These are phyloP conservation scores for Steinernema carpocapsae DNA, from an alignment of 2,888 invertebrate genomes.

Conservation along the genomic window DNA sequence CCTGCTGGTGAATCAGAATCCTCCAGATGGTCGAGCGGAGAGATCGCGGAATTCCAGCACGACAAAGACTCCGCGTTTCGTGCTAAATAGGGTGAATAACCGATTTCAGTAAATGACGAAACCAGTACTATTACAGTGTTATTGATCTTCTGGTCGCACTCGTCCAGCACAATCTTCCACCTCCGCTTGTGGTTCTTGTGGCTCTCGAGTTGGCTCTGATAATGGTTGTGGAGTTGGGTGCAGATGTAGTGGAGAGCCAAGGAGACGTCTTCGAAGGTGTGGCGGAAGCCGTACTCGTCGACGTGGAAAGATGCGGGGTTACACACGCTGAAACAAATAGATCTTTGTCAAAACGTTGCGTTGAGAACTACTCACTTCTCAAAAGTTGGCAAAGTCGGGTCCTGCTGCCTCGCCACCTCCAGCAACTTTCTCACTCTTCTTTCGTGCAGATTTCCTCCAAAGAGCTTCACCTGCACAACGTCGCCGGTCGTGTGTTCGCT, in stretches of 20 bases:
- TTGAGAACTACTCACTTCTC: slow-evolving; percentile 69
- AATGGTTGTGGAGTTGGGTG: slow-evolving; percentile 71
- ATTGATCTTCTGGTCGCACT: slow-evolving; percentile 51
- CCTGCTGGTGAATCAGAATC: slow-evolving; percentile 70
- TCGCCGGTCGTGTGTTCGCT: slow-evolving; percentile 70
- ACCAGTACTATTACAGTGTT: slow-evolving; percentile 46
- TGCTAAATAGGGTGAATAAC: slow-evolving; percentile 56
- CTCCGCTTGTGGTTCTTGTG: slow-evolving; percentile 69
- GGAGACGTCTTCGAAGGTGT: slow-evolving; percentile 70
- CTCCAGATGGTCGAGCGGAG: slow-evolving; percentile 71
- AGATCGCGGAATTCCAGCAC: slow-evolving; percentile 72
- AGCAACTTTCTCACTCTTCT: slow-evolving; percentile 70
- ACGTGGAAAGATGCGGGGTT: slow-evolving; percentile 69
- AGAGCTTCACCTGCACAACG: slow-evolving; percentile 71
- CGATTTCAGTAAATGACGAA: background rate
- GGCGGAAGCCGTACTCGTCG: slow-evolving; percentile 73
- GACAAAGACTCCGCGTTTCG: slow-evolving; percentile 71
- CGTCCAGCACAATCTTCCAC: slow-evolving; percentile 70
- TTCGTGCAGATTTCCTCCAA: slow-evolving; percentile 72
- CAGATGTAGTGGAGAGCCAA: slow-evolving; percentile 73
- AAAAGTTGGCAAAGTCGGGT: slow-evolving; percentile 72
- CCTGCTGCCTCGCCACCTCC: slow-evolving; percentile 71
- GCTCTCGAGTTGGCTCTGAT: slow-evolving; percentile 67
- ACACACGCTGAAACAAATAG: slow-evolving; percentile 44
- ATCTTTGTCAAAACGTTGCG: no score